A percentile compares a stretch with the other conserved stretches of the same genome.
Conservation (phyloP, 2,888 invertebrate genomes). For the Steinernema carpocapsae region DNA sequence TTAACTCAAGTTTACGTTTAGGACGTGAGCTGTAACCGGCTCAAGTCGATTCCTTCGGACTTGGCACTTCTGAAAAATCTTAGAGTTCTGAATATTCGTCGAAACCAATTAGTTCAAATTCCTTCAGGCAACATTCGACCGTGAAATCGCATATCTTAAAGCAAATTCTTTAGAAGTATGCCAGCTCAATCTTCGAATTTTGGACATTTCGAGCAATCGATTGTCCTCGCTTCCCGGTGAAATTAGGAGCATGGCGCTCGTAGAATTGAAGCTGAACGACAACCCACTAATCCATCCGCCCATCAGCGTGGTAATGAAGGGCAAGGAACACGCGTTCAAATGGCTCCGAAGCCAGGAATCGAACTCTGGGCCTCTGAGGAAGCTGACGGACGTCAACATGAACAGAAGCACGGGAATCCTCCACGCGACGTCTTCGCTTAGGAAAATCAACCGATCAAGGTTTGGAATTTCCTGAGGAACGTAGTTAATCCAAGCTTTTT, state of each 20-base stretch:
- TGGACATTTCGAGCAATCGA: conserved; percentile 89
- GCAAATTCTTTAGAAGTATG: conserved; percentile 78
- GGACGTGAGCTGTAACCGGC: conserved; percentile 46
- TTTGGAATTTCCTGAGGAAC: neutral
- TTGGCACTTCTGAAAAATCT: conserved; percentile 42
- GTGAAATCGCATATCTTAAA: neutral
- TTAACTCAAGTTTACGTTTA: conserved; percentile 17
- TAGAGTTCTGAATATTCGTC: conserved; percentile 48
- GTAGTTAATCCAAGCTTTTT: neutral
- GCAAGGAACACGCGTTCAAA: conserved; percentile 51
- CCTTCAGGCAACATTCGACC: conserved; percentile 38
- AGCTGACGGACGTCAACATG: conserved; percentile 36
- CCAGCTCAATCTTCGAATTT: conserved; percentile 81
- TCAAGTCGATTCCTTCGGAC: conserved; percentile 41
- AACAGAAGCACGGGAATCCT: conserved; percentile 14
- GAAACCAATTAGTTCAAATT: conserved; percentile 48
- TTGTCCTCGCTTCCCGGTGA: conserved; percentile 87
- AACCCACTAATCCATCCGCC: conserved; percentile 49
- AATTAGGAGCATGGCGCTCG: conserved; percentile 79
- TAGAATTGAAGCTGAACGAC: conserved; percentile 42
- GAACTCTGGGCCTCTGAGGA: neutral
- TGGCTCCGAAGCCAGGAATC: conserved; percentile 45
- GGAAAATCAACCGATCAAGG: conserved; percentile 26
- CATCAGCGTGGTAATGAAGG: conserved; percentile 43
- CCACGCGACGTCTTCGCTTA: conserved; percentile 10